These are phyloP conservation scores for Palaemon carinicauda DNA, from an alignment of 1,140 invertebrate genomes.

Conservation along the genomic window DNA sequence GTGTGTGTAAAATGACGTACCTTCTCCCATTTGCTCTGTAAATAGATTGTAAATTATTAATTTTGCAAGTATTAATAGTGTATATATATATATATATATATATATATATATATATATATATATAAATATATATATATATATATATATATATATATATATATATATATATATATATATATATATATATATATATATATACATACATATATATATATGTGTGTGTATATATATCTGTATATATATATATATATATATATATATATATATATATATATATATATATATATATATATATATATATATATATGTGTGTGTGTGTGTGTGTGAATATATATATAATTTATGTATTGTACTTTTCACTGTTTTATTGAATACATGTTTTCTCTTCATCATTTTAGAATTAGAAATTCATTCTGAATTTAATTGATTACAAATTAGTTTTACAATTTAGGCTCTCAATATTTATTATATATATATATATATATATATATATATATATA, in stretches of 20 bases:
- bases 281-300: background rate
- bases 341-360: background rate
- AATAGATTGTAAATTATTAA: no score
- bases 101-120: constrained; percentile 30
- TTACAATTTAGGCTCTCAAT: no score
- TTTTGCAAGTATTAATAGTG: no score
- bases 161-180: constrained; percentile 17
- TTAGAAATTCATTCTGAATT: no score
- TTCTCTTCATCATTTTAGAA: no score
- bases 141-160: constrained; percentile 22
- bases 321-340: background rate
- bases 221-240: constrained; percentile 20
- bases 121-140: constrained; percentile 20
- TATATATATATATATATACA: constrained; percentile 30
- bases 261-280: background rate
- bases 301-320: background rate
- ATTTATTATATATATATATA: no score
- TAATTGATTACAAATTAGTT: no score
- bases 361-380: no score
- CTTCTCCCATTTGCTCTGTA: no score
- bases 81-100: constrained; percentile 22
- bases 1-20: no score
- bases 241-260: constrained; percentile 4
- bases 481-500: no score
- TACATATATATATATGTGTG: constrained; percentile 21